A percentile compares a stretch with the other conserved stretches of the same genome.
Conservation (phyloP, 2,888 invertebrate species). For the Teinopalpus imperialis region DNA sequence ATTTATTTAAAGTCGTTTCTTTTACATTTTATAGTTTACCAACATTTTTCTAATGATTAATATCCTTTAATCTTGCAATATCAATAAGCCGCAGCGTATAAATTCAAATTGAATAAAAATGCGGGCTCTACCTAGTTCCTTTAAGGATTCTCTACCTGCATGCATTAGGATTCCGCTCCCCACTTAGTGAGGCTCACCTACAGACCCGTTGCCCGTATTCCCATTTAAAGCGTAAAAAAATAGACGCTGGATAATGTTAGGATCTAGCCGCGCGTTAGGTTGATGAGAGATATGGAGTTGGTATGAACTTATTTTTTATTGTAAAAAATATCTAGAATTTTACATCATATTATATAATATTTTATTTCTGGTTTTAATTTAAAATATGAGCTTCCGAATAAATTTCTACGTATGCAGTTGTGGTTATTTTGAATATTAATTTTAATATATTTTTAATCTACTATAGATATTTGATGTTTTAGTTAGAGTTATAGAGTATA, state of each 20-base stretch:
- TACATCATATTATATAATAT: no score
- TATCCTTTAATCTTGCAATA: slow-evolving; percentile 8
- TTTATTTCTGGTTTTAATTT: no score
- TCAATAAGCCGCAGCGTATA: slow-evolving; percentile 17
- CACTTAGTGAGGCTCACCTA: slow-evolving; percentile 71
- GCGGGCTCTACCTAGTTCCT: slow-evolving; percentile 41
- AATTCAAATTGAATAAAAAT: slow-evolving; percentile 29
- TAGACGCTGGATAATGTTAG: slow-evolving; percentile 71
- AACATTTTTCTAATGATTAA: slow-evolving; percentile 14
- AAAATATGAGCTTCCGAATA: no score
- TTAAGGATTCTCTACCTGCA: slow-evolving; percentile 59
- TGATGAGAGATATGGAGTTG: slow-evolving; percentile 42
- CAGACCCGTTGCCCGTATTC: slow-evolving; percentile 81
- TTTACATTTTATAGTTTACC: no score
- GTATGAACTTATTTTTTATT: neutral
- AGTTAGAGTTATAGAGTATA: no score
- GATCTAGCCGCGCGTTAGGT: slow-evolving; percentile 52
- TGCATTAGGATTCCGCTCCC: slow-evolving; percentile 71
- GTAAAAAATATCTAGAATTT: no score
- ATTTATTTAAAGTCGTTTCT: no score
- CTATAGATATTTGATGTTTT: no score
- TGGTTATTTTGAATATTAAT: no score
- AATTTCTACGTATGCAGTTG: no score
- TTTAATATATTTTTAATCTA: no score
- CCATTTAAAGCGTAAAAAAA: slow-evolving; percentile 71